A percentile compares a stretch with the other conserved stretches of the same genome.
Evolutionary conservation across 2,113 vertebrate species (phyloP).

Genomic region (Prionailurus bengalensis): DNA sequence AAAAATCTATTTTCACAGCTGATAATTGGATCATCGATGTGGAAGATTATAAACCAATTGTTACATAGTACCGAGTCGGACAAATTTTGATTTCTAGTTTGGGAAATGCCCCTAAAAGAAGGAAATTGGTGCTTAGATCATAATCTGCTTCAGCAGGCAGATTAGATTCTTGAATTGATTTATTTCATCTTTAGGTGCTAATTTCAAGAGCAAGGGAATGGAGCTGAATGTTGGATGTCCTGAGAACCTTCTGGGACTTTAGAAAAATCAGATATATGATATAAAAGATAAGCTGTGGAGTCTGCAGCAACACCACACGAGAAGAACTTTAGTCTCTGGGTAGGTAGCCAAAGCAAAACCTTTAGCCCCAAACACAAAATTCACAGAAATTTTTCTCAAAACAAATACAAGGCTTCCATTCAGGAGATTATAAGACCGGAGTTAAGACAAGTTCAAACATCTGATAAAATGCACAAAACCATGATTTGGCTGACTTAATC

Average conservation of each 20-base stretch:
- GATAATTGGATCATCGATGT: neutral
- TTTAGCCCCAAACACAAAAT: slow-evolving; percentile 45
- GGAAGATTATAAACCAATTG: neutral
- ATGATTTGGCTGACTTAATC: neutral
- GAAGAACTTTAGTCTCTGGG: neutral
- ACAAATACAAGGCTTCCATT: neutral
- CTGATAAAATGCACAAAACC: slow-evolving; percentile 35
- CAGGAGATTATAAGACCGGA: slow-evolving; percentile 17
- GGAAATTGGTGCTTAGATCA: neutral
- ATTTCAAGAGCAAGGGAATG: neutral
- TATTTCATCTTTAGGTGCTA: neutral
- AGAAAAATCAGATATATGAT: neutral
- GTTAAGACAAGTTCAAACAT: slow-evolving; percentile 20
- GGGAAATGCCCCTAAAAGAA: neutral
- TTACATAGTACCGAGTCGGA: neutral
- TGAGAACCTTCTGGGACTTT: neutral
- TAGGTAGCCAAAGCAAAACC: neutral
- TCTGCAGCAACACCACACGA: neutral
- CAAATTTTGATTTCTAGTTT: neutral
- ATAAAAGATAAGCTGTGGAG: neutral
- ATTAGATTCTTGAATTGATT: neutral
- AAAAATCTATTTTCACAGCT: neutral
- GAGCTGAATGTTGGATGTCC: neutral
- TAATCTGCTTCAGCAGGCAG: neutral
- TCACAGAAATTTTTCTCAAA: neutral